A percentile compares a stretch with the other conserved stretches of the same genome.
These are phyloP conservation scores for Mongoloraphidia duomilia DNA, from an alignment of 2,888 invertebrate genomes.

Conservation along the genomic window DNA sequence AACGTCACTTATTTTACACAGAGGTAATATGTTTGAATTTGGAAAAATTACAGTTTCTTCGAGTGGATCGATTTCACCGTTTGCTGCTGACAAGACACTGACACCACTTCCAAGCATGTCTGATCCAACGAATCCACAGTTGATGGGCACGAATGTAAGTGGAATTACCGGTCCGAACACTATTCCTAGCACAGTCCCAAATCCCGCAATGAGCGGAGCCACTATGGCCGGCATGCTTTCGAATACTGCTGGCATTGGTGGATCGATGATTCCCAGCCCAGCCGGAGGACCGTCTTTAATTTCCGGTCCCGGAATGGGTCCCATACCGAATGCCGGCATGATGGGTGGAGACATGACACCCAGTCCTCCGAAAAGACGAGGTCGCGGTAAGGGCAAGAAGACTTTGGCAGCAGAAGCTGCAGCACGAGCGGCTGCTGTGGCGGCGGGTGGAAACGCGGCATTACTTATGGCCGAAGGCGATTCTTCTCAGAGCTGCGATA, in stretches of 20 bases:
- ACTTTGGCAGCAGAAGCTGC: constrained; percentile 31
- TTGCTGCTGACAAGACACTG: constrained; percentile 20
- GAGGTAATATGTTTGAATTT: too few relatives aligned
- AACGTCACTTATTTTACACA: too few relatives aligned
- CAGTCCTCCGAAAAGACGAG: constrained; percentile 26
- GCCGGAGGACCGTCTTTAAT: constrained; percentile 21
- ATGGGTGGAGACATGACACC: constrained; percentile 14
- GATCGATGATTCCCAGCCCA: constrained; percentile 13
- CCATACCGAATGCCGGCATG: constrained; percentile 18
- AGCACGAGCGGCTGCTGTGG: constrained; percentile 32
- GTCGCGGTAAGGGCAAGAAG: constrained; percentile 31
- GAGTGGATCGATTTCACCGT: background rate
- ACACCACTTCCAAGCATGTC: constrained; percentile 26
- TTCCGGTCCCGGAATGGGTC: constrained; percentile 7
- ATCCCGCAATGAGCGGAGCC: constrained; percentile 17
- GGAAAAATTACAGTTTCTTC: too few relatives aligned
- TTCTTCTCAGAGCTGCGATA: constrained; percentile 4
- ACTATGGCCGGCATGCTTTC: constrained; percentile 23
- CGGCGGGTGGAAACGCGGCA: constrained; percentile 21
- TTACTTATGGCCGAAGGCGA: constrained; percentile 24
- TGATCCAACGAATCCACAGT: constrained; percentile 19
- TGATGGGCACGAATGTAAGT: too few relatives aligned
- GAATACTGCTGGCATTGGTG: constrained; percentile 21
- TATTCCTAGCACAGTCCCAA: background rate
- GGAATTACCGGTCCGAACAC: too few relatives aligned